These are phyloP conservation scores for Melinaea menophilus DNA, from an alignment of 2,888 invertebrate genomes.

Conservation along the genomic window DNA sequence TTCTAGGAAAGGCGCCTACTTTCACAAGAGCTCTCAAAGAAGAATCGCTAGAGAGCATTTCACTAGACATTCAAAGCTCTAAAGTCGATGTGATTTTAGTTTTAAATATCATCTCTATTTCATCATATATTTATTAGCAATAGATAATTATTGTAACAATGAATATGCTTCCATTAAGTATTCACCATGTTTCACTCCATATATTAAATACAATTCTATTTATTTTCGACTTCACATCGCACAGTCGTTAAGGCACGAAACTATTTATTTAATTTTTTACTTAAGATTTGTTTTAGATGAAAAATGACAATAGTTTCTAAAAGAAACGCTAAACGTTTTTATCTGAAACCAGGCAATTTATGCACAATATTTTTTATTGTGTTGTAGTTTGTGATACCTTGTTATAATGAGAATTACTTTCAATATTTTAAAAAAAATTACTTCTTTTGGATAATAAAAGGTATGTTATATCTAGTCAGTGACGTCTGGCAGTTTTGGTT, in stretches of 20 bases:
- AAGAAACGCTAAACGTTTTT: neutral
- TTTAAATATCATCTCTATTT: no score
- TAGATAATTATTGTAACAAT: no score
- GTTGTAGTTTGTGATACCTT: no score
- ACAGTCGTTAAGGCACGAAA: neutral
- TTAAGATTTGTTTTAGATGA: neutral
- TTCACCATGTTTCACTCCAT: neutral
- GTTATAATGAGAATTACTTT: no score
- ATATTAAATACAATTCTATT: neutral
- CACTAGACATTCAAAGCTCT: constrained; percentile 24
- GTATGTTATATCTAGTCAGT: no score
- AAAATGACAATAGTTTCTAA: neutral
- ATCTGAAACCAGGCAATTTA: neutral
- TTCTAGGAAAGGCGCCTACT: constrained; percentile 39
- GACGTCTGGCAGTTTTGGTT: no score
- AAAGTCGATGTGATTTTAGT: constrained; percentile 16
- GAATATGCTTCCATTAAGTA: no score
- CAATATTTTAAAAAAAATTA: no score
- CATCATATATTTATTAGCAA: no score
- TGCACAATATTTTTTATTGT: no score
- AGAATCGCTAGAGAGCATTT: constrained; percentile 45
- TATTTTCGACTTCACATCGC: neutral
- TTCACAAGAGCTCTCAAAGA: constrained; percentile 43
- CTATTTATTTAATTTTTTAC: neutral
- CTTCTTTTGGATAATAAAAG: no score